Evolutionary conservation across 2,113 vertebrate species (phyloP).

Genomic region (Sisor rabdophorus): DNA sequence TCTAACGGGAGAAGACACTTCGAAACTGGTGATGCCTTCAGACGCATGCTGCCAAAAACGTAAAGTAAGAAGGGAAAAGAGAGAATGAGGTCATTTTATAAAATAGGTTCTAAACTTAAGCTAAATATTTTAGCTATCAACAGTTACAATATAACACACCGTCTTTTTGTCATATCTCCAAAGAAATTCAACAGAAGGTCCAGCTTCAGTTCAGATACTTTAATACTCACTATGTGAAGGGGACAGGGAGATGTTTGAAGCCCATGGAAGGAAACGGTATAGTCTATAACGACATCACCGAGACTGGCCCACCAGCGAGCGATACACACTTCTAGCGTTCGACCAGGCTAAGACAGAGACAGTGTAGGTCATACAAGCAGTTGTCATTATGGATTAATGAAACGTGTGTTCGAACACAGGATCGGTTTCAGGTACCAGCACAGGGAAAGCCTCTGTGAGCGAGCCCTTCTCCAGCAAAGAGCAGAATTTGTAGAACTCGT

Average conservation of each 20-base stretch:
- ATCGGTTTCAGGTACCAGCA: slow-evolving; percentile 70
- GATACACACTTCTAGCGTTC: slow-evolving; percentile 89
- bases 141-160: no score
- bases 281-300: slow-evolving; percentile 89
- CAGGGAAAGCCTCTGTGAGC: slow-evolving; percentile 88
- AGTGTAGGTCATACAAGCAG: neutral
- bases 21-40: slow-evolving; percentile 89
- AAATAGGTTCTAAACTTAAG: neutral
- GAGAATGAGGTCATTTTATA: no score
- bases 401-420: neutral
- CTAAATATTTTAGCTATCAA: no score
- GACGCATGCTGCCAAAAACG: slow-evolving; percentile 79
- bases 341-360: slow-evolving; percentile 74
- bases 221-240: slow-evolving; percentile 85
- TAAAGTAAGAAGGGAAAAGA: neutral
- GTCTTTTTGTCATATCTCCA: no score
- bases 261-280: slow-evolving; percentile 90
- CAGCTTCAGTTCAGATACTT: neutral
- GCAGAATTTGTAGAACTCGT: slow-evolving; percentile 97
- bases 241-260: slow-evolving; percentile 81
- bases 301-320: slow-evolving; percentile 98
- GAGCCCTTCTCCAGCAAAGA: slow-evolving; percentile 90
- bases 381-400: neutral
- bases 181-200: no score
- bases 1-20: slow-evolving; percentile 83